Evolutionary conservation across 2,797 vertebrate genomes (phyloP).

Genomic region (Hypotaenidia okinawae): DNA sequence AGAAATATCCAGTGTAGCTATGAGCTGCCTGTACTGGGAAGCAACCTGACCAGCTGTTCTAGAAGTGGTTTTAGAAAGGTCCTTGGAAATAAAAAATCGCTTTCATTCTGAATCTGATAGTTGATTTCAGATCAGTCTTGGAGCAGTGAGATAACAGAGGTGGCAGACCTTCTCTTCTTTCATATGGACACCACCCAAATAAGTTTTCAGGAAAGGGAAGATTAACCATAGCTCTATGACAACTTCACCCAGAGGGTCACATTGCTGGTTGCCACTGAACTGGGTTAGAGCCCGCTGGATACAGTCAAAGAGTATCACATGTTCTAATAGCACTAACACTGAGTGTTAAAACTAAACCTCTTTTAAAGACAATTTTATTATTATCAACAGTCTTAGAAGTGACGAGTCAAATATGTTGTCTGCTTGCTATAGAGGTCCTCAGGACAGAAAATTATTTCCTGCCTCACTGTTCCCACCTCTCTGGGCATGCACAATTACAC

Average conservation of each 20-base stretch:
- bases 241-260: neutral
- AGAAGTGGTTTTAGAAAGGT: neutral
- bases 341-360: neutral
- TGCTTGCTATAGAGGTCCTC: neutral
- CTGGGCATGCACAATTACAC: neutral
- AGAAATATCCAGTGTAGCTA: neutral
- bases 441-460: neutral
- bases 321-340: neutral
- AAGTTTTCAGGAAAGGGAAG: neutral
- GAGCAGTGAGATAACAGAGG: neutral
- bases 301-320: neutral
- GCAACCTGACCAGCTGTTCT: neutral
- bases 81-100: neutral
- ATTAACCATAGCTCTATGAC: neutral
- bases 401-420: neutral
- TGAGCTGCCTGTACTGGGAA: neutral
- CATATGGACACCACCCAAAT: neutral
- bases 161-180: neutral
- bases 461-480: neutral
- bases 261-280: neutral
- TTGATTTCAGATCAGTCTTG: neutral
- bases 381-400: neutral
- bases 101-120: neutral
- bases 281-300: neutral
- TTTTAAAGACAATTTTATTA: neutral